Conservation (phyloP, 2,888 invertebrate species). For the Sarcophaga variegata region DNA sequence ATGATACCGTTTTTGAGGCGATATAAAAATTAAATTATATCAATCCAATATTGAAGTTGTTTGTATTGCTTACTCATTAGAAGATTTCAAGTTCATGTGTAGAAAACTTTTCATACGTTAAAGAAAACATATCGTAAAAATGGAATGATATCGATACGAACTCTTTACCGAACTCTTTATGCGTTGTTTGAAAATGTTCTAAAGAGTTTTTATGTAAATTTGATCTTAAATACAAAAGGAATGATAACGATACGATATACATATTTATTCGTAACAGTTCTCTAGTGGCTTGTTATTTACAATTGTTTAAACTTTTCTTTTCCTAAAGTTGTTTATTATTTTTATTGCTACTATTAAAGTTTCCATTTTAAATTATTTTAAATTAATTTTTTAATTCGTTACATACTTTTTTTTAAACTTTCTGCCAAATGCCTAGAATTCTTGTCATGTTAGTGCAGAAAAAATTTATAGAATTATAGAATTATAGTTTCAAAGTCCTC, state of each 20-base stretch:
- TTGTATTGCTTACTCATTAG: not conserved
- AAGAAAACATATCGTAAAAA: slow-evolving; percentile 13
- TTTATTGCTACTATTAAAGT: too few species aligned
- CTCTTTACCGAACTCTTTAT: not conserved
- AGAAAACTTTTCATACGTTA: not conserved
- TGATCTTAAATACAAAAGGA: slow-evolving; percentile 12
- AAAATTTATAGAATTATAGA: too few species aligned
- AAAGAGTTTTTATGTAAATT: not conserved
- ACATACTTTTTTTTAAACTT: too few species aligned
- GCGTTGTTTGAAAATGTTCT: not conserved
- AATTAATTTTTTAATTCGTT: too few species aligned
- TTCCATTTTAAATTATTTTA: not conserved
- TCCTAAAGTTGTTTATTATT: too few species aligned
- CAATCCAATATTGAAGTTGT: not conserved
- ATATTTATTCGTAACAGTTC: not conserved
- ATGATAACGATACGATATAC: slow-evolving; percentile 13
- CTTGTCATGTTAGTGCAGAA: too few species aligned
- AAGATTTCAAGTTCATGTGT: not conserved
- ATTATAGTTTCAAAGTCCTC: too few species aligned
- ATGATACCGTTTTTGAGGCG: not conserved
- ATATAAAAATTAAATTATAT: not conserved
- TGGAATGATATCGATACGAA: slow-evolving; percentile 64
- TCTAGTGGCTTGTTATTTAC: too few species aligned
- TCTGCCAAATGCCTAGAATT: too few species aligned
- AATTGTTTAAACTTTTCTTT: not conserved